These are phyloP conservation scores for Asobara japonica DNA, from an alignment of 1,140 invertebrate genomes.

Conservation along the genomic window DNA sequence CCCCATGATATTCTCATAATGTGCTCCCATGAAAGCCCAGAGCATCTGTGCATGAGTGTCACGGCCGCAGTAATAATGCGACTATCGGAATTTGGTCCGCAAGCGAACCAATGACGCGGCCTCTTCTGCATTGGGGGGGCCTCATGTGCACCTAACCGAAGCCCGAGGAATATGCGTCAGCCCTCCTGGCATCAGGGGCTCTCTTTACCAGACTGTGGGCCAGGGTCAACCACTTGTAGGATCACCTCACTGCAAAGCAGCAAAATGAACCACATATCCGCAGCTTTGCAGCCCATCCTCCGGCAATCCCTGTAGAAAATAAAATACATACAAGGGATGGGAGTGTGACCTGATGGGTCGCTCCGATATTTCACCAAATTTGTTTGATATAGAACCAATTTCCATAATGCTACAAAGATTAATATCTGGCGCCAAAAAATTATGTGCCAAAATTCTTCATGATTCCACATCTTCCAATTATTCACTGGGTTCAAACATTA, in stretches of 20 bases:
- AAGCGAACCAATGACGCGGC: neutral
- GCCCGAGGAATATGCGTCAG: slow-evolving; percentile 6
- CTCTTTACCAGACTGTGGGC: slow-evolving; percentile 39
- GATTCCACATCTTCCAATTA: neutral
- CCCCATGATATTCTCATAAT: no score
- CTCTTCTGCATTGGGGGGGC: neutral
- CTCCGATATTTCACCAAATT: no score
- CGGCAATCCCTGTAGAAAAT: neutral
- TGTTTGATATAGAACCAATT: no score
- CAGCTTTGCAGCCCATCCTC: neutral
- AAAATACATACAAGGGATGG: no score
- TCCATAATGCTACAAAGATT: no score
- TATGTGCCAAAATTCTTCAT: neutral
- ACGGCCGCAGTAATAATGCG: neutral
- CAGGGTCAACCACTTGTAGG: slow-evolving; percentile 46
- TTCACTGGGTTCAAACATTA: neutral
- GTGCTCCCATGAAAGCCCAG: neutral
- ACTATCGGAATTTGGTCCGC: neutral
- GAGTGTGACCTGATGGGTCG: no score
- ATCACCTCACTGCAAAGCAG: slow-evolving; percentile 26
- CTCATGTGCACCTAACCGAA: neutral
- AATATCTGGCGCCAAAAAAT: neutral
- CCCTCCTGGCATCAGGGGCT: neutral
- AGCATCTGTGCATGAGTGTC: neutral
- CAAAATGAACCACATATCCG: neutral